Conservation (phyloP, 53 echinoderm and acorn worm genomes). For the Mesocentrotus franciscanus region DNA sequence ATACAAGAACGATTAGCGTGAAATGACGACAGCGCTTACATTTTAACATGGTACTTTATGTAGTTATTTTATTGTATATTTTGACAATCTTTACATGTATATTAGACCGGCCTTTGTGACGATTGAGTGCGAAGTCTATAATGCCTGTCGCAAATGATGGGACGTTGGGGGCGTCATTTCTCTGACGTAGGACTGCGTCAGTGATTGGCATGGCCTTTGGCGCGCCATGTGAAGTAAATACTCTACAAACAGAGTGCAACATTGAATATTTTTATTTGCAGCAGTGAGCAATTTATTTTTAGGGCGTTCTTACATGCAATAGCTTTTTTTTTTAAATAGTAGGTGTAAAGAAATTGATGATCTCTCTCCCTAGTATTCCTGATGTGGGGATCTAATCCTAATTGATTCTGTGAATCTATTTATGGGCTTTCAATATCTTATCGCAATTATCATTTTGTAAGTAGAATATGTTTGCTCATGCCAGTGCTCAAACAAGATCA, state of each 20-base stretch:
- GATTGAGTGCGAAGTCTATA: not conserved
- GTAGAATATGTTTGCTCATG: not conserved
- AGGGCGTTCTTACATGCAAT: not conserved
- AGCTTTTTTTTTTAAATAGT: not conserved
- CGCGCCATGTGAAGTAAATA: too few relatives aligned
- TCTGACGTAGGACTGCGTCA: too few relatives aligned
- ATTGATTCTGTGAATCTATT: conserved; percentile 13
- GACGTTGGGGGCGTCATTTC: too few relatives aligned
- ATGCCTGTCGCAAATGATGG: too few relatives aligned
- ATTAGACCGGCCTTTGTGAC: not conserved
- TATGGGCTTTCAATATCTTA: not conserved
- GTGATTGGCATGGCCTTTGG: too few relatives aligned
- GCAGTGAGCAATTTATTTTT: too few relatives aligned
- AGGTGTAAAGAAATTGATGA: not conserved
- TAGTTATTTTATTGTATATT: not conserved
- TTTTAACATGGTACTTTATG: conserved; percentile 20
- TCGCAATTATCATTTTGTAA: not conserved
- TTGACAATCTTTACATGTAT: not conserved
- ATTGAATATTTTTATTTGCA: too few relatives aligned
- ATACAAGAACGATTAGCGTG: too few relatives aligned
- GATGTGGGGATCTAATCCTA: not conserved
- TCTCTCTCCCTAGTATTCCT: not conserved
- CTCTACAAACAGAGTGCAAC: too few relatives aligned
- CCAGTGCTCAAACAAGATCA: not conserved
- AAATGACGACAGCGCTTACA: not conserved